A percentile compares a stretch with the other conserved stretches of the same genome.
phyloP scores from a whole-genome alignment of 1,140 invertebrate species.

The Anthonomus grandis region DNA sequence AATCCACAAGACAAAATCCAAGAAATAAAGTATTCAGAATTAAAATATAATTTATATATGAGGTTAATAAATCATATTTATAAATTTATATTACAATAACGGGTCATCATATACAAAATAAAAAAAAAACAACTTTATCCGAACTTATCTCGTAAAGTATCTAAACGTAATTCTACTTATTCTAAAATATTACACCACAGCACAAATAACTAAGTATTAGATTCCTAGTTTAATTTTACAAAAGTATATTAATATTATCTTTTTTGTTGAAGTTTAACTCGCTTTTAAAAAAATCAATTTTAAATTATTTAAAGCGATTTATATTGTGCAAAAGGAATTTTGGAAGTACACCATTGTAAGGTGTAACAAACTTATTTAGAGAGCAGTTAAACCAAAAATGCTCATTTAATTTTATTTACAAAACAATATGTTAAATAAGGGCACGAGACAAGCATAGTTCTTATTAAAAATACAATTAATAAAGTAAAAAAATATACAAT shows the following conservation, averaged over 20 bases:
- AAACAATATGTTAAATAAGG: no score
- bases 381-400: no score
- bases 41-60: slow-evolving; percentile 42
- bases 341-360: no score
- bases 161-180: slow-evolving; percentile 38
- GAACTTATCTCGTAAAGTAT: slow-evolving; percentile 30
- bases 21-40: slow-evolving; percentile 39
- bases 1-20: slow-evolving; percentile 48
- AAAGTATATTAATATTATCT: slow-evolving; percentile 2
- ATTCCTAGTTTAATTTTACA: slow-evolving; percentile 29
- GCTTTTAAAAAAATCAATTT: no score
- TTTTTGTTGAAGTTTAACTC: neutral
- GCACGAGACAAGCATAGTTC: no score
- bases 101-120: slow-evolving; percentile 39
- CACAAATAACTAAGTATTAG: slow-evolving; percentile 47
- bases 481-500: slow-evolving; percentile 26
- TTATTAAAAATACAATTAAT: no score
- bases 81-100: slow-evolving; percentile 41
- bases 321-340: no score
- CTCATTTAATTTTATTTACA: no score
- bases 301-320: no score
- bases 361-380: no score
- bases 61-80: slow-evolving; percentile 35
- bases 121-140: slow-evolving; percentile 31
- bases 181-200: slow-evolving; percentile 51